A percentile compares a stretch with the other conserved stretches of the same genome.
phyloP scores from a whole-genome alignment of 2,797 vertebrate species.

The Urocyon cinereoargenteus region DNA sequence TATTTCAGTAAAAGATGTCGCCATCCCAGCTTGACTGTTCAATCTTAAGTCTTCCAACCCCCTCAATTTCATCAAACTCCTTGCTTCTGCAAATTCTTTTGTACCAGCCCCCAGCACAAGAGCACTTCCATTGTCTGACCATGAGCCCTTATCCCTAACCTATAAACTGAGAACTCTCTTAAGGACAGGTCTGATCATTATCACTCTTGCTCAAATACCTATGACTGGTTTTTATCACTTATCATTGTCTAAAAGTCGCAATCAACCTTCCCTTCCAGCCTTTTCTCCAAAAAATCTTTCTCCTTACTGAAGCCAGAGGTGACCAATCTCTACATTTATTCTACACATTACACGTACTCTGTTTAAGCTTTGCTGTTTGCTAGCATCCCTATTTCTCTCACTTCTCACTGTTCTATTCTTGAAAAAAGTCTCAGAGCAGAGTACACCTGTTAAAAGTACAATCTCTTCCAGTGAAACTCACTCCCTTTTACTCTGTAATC shows the following conservation, averaged over 20 bases:
- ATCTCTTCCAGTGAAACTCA: not conserved
- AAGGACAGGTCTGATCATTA: constrained; percentile 12
- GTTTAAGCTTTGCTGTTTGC: not conserved
- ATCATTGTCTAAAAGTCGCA: not conserved
- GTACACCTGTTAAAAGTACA: not conserved
- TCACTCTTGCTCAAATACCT: constrained; percentile 48
- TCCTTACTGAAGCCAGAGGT: not conserved
- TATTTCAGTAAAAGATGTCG: not conserved
- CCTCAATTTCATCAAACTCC: not conserved
- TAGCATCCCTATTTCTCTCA: not conserved
- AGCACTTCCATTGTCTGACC: not conserved
- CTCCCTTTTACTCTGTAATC: not conserved
- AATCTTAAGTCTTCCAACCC: not conserved
- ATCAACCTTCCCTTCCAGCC: not conserved
- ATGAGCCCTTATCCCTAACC: not conserved
- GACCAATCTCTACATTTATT: not conserved
- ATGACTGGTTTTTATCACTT: not conserved
- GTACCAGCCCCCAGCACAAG: not conserved
- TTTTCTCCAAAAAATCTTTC: constrained; percentile 33
- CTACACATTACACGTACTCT: not conserved
- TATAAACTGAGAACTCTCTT: not conserved
- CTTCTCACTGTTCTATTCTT: not conserved
- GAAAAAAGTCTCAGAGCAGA: not conserved
- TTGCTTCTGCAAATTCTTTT: not conserved
- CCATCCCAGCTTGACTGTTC: not conserved